Evolutionary conservation across 2,113 vertebrate genomes (phyloP).

Genomic region (Semnornis frantzii): DNA sequence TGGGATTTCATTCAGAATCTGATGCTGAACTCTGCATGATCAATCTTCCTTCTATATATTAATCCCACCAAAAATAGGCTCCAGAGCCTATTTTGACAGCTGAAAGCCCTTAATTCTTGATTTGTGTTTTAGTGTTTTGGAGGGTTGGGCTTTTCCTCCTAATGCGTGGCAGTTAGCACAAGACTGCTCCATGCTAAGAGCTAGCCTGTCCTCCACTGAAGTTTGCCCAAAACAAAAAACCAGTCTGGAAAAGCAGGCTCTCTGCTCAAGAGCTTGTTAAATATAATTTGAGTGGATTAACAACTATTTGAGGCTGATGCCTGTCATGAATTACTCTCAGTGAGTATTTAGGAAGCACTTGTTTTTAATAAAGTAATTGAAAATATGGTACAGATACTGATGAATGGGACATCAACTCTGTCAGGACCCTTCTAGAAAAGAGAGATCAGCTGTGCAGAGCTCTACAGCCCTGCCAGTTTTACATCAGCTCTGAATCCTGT

Average conservation of each 20-base stretch:
- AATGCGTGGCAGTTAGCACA: background rate
- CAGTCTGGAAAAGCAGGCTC: background rate
- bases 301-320: background rate
- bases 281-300: background rate
- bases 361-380: background rate
- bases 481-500: background rate
- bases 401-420: background rate
- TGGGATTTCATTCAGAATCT: background rate
- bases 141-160: background rate
- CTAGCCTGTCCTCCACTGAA: background rate
- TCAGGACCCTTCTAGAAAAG: background rate
- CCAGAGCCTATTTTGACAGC: constrained; percentile 55
- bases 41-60: background rate
- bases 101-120: constrained; percentile 52
- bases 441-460: background rate
- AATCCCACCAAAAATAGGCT: background rate
- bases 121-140: background rate
- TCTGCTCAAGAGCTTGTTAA: background rate
- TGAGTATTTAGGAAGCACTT: background rate
- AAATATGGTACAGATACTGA: background rate
- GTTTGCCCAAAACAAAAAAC: background rate
- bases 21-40: background rate
- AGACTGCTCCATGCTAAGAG: background rate
- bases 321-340: background rate
- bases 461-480: background rate